Percentiles rank a stretch among this genome's conserved stretches.
These are phyloP conservation scores for Dreissena rostriformis DNA, from an alignment of 1,140 invertebrate genomes.

Conservation along the genomic window DNA sequence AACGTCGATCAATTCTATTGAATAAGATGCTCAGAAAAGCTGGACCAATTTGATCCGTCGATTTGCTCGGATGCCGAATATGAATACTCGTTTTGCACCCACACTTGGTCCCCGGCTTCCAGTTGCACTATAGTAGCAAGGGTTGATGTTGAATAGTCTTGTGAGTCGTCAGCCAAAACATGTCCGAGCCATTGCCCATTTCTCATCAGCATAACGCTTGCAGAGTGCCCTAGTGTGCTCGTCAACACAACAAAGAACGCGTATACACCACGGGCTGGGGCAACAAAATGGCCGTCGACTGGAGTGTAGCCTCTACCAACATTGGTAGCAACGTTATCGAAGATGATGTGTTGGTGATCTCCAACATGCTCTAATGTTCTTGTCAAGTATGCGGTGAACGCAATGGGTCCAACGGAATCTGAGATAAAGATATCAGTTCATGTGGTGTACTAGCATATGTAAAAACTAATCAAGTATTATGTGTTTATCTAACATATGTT, in stretches of 20 bases:
- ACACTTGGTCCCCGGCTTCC: conserved; percentile 25
- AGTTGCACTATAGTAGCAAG: not conserved
- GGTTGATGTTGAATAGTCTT: not conserved
- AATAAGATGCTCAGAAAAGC: conserved; percentile 28
- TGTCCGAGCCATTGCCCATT: conserved; percentile 10
- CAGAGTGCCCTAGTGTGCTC: not conserved
- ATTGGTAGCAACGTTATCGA: conserved; percentile 24
- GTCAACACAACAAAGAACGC: conserved; percentile 23
- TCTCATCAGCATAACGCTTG: not conserved
- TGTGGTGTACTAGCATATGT: not conserved
- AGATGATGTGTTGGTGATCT: conserved; percentile 12
- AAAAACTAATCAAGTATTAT: no score
- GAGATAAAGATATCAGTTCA: not conserved
- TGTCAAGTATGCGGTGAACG: conserved; percentile 19
- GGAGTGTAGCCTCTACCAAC: not conserved
- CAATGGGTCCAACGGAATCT: not conserved
- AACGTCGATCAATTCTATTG: not conserved
- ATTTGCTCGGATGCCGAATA: not conserved
- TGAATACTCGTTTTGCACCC: conserved; percentile 24
- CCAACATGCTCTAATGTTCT: conserved; percentile 1
- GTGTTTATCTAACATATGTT: no score
- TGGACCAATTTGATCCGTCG: conserved; percentile 8
- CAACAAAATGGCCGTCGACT: conserved; percentile 2
- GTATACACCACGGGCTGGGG: not conserved
- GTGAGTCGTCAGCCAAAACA: conserved; percentile 8